A percentile compares a stretch with the other conserved stretches of the same genome.
Conservation (phyloP, 2,888 invertebrate genomes). For the Xylocampa areola region DNA sequence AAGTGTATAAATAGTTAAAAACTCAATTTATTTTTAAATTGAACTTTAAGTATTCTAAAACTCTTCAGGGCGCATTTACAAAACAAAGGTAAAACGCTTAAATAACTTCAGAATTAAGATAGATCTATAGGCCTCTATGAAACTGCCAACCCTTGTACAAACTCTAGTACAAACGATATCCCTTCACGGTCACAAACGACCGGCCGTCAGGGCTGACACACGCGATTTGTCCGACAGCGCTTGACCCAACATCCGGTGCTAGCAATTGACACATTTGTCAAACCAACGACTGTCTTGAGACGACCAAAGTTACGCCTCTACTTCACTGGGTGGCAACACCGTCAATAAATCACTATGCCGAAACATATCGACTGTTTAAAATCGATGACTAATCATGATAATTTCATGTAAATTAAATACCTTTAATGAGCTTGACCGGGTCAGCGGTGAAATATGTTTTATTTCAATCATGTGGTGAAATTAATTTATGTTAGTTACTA, state of each 20-base stretch:
- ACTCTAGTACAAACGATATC: constrained; percentile 51
- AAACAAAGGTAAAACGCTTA: too few relatives aligned
- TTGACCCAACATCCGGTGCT: constrained; percentile 73
- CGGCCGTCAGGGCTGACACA: constrained; percentile 69
- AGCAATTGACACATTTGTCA: constrained; percentile 84
- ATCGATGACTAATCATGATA: constrained; percentile 29
- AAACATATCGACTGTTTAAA: constrained; percentile 4
- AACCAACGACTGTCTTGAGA: constrained; percentile 62
- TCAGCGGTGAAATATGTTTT: constrained; percentile 17
- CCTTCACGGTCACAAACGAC: constrained; percentile 61
- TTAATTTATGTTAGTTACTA: constrained; percentile 16
- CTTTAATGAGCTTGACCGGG: constrained; percentile 31
- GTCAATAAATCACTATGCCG: neutral
- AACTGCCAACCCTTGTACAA: constrained; percentile 38
- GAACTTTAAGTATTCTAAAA: too few relatives aligned
- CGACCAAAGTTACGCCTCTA: constrained; percentile 43
- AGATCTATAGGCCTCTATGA: neutral
- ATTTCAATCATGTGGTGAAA: constrained; percentile 11
- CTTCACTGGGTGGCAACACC: constrained; percentile 8
- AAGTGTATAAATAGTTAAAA: too few relatives aligned
- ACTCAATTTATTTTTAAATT: too few relatives aligned
- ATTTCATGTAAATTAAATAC: constrained; percentile 44
- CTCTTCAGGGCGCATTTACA: too few relatives aligned
- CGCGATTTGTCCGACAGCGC: constrained; percentile 71
- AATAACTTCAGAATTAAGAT: too few relatives aligned